These are phyloP conservation scores for Enoplosus armatus DNA, from an alignment of 2,797 vertebrate genomes.

Conservation along the genomic window DNA sequence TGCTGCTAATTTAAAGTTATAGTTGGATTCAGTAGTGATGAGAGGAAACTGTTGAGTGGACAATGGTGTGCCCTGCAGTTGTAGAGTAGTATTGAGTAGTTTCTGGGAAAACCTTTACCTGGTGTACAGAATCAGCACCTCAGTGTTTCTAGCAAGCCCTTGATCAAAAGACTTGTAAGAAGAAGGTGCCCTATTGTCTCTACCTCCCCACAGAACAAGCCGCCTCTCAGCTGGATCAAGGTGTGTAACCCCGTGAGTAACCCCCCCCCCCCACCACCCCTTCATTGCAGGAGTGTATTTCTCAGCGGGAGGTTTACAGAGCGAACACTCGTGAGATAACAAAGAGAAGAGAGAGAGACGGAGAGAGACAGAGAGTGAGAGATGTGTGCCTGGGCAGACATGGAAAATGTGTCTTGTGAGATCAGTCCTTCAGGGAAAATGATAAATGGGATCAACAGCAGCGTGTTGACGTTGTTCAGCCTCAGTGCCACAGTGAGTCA, in stretches of 20 bases:
- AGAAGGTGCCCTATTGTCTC: background rate
- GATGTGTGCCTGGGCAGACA: background rate
- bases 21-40: background rate
- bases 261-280: background rate
- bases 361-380: background rate
- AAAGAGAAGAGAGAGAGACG: background rate
- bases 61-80: background rate
- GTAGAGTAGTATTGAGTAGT: background rate
- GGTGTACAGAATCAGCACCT: background rate
- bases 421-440: slow-evolving; percentile 43
- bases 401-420: slow-evolving; percentile 13
- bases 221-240: slow-evolving; percentile 1
- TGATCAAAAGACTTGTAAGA: background rate
- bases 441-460: slow-evolving; percentile 50
- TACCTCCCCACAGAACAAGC: background rate
- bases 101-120: background rate
- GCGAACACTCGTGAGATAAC: too few relatives aligned
- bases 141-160: background rate
- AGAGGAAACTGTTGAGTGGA: background rate
- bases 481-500: slow-evolving; percentile 38
- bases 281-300: background rate
- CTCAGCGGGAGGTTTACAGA: slow-evolving; percentile 34
- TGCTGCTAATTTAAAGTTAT: background rate
- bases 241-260: background rate
- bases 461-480: slow-evolving; percentile 35